Percentiles rank a stretch among this genome's conserved stretches.
These are phyloP conservation scores for Salvelinus sp. DNA, from an alignment of 2,113 vertebrate genomes.

Conservation along the genomic window DNA sequence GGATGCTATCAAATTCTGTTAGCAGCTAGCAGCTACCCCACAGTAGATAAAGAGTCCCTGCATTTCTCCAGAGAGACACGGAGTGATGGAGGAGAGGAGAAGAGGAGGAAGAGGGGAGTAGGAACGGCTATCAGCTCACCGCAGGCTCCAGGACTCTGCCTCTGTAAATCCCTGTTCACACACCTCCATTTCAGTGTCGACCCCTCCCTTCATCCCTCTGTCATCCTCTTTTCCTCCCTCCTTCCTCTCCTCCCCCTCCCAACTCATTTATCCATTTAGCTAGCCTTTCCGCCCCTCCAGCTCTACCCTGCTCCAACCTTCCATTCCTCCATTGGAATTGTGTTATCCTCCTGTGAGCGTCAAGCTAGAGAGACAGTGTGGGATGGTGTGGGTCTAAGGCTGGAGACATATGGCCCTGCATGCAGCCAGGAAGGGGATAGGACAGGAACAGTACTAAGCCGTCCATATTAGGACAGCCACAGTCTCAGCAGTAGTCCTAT, in stretches of 20 bases:
- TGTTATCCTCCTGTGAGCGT: background rate
- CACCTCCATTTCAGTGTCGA: slow-evolving; percentile 34
- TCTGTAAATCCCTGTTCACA: slow-evolving; percentile 16
- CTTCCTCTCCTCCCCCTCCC: slow-evolving; percentile 13
- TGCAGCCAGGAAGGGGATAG: background rate
- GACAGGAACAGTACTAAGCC: no score
- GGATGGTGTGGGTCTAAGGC: background rate
- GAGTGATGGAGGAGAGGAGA: slow-evolving; percentile 29
- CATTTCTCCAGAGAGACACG: slow-evolving; percentile 49
- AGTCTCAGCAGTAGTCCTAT: no score
- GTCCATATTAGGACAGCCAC: no score
- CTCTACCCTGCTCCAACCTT: background rate
- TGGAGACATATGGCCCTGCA: background rate
- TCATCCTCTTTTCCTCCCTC: background rate
- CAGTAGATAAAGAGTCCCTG: slow-evolving; percentile 50
- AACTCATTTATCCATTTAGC: slow-evolving; percentile 13
- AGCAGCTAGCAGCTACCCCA: slow-evolving; percentile 10
- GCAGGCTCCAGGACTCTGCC: slow-evolving; percentile 51
- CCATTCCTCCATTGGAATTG: background rate
- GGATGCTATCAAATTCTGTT: background rate
- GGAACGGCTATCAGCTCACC: slow-evolving; percentile 48
- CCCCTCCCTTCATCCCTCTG: slow-evolving; percentile 32
- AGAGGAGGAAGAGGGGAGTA: slow-evolving; percentile 26
- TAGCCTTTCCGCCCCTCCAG: slow-evolving; percentile 18
- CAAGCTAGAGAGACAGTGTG: background rate